A percentile compares a stretch with the other conserved stretches of the same genome.
phyloP scores from a whole-genome alignment of 2,113 vertebrate species.

The Casuarius casuarius region DNA sequence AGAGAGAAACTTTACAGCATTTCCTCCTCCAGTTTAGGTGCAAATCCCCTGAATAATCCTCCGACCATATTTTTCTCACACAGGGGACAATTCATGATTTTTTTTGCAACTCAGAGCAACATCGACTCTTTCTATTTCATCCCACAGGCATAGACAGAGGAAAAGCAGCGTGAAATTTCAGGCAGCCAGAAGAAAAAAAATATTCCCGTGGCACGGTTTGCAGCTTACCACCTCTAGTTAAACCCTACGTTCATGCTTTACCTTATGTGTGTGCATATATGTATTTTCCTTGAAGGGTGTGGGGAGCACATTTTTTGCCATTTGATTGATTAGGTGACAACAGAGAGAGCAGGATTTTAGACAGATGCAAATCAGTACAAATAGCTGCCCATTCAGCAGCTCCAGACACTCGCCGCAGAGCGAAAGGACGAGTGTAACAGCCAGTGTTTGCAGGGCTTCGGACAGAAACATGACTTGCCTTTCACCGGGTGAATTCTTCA shows the following conservation, averaged over 20 bases:
- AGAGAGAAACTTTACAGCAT: background rate
- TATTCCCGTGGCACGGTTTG: background rate
- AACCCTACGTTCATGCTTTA: background rate
- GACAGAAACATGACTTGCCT: slow-evolving; percentile 55
- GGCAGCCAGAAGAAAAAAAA: background rate
- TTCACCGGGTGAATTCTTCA: slow-evolving; percentile 40
- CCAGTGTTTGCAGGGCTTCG: slow-evolving; percentile 43
- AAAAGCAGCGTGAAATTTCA: slow-evolving; percentile 27
- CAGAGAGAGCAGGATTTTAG: background rate
- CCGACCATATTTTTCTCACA: background rate
- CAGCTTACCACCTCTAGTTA: background rate
- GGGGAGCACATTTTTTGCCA: background rate
- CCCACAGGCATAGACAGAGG: background rate
- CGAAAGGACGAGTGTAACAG: background rate
- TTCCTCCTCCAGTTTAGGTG: background rate
- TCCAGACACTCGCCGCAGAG: background rate
- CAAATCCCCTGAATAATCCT: background rate
- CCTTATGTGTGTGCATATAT: background rate
- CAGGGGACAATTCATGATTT: background rate
- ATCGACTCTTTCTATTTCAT: background rate
- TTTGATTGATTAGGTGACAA: slow-evolving; percentile 38
- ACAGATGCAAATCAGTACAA: slow-evolving; percentile 7
- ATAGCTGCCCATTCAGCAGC: slow-evolving; percentile 10
- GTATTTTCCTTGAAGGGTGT: background rate
- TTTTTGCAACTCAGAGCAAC: background rate